Evolutionary conservation across 2,113 vertebrate species (phyloP), one percentile per base, ranked within the genome.

Genomic region (Cyphomyrus discorhynchus): DNA sequence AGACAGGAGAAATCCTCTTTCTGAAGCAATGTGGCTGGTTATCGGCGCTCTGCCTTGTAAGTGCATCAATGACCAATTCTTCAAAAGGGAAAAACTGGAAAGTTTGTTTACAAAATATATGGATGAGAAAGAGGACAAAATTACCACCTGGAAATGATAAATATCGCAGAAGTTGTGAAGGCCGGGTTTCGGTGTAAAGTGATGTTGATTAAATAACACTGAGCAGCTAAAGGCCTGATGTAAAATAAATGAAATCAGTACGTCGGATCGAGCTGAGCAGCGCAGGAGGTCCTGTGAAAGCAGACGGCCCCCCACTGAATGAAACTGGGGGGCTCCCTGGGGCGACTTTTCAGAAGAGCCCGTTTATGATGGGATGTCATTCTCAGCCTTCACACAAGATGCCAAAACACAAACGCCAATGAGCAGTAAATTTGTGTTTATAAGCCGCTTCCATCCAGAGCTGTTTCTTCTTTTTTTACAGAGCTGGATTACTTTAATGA

Each of bases 201-300:
- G 47, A 39, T 39, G 86, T 19, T 52, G 86, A 87, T 87, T 87
- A 87, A 87, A 58, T 56, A 87, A 58, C 52, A 87, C 5, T 35
- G 31, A 35, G 31, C 50, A 53, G 50, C 46, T 50, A 31, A 50
- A 50, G n/a, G 46, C 6, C 46, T n/a, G 45, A n/a, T 49, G 21
- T 27, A 49, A 53, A 86, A 53, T 35, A 35, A 56, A 53, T 9
- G 0, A 50, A 87, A 87, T 42, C 86, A 21, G 52, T 27, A 46
- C 24, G 19, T 21, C 0, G 21, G 9, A n/a, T n/a, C 9, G 46
- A 46, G n/a, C 85, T 19, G 6, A 56, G 1, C 2, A 2, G 47
- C 17, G 6, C 47, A 35, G 9, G 50, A 13, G 31, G 31, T 10
- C 27, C 50, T 58, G 86, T 50, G 31, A 39, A 87, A 87, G 86